phyloP scores from a whole-genome alignment of 2,113 vertebrate genomes.

The Trematocara zebra region DNA sequence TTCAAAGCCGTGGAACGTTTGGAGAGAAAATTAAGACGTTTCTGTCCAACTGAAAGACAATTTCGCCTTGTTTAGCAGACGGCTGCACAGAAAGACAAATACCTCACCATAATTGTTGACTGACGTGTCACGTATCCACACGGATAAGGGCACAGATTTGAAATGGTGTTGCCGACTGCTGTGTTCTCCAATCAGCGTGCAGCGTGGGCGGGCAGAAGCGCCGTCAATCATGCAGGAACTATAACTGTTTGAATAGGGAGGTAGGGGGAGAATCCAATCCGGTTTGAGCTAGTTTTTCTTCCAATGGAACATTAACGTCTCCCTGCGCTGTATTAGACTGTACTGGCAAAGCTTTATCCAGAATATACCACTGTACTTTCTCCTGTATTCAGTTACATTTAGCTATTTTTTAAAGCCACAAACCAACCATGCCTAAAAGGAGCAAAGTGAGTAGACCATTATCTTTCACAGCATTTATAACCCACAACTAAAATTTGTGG shows the following conservation, averaged over 20 bases:
- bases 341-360: constrained; percentile 68
- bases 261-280: constrained; percentile 78
- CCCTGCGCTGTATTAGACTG: constrained; percentile 62
- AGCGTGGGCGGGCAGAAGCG: neutral
- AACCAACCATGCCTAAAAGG: constrained; percentile 81
- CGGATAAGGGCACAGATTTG: constrained; percentile 61
- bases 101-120: constrained; percentile 34
- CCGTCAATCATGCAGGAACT: constrained; percentile 66
- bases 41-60: neutral
- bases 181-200: constrained; percentile 52
- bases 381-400: constrained; percentile 17
- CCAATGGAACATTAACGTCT: constrained; percentile 78
- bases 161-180: constrained; percentile 51
- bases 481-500: neutral
- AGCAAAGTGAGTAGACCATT: constrained; percentile 75
- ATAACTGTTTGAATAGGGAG: constrained; percentile 67
- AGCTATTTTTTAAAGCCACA: constrained; percentile 30
- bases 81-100: constrained; percentile 33
- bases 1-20: accelerated
- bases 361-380: constrained; percentile 52
- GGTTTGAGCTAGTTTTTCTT: constrained; percentile 85
- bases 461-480: constrained; percentile 40
- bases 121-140: constrained; percentile 62
- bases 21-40: accelerated
- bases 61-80: constrained; percentile 30